phyloP scores from a whole-genome alignment of 2,113 vertebrate species.

The Odocoileus hemionus region DNA sequence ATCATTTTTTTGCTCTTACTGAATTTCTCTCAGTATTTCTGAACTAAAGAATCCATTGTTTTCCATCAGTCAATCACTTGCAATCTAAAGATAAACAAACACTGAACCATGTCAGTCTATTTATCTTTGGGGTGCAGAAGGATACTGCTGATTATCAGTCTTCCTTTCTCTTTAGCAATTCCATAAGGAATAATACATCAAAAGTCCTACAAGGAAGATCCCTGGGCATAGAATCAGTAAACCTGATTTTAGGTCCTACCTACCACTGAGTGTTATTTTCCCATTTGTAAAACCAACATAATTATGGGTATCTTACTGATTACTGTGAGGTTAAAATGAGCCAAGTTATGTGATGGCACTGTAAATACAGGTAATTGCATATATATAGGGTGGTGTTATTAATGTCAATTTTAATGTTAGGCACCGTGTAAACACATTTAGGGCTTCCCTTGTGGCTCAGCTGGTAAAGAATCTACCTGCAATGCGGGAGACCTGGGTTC shows the following conservation, averaged over 20 bases:
- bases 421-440: not conserved
- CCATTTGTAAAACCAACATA: conserved; percentile 29
- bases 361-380: conserved; percentile 39
- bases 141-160: not conserved
- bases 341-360: not conserved
- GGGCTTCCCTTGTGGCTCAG: not conserved
- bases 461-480: not conserved
- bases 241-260: not conserved
- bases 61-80: not conserved
- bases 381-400: not conserved
- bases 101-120: not conserved
- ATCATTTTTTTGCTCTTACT: not conserved
- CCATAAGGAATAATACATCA: not conserved
- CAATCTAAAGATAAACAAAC: not conserved
- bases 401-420: conserved; percentile 27
- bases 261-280: not conserved
- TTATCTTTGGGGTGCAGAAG: not conserved
- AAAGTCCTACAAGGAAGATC: not conserved
- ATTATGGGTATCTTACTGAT: conserved; percentile 31
- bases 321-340: conserved; percentile 19
- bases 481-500: not conserved
- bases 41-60: not conserved
- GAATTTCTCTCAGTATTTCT: not conserved
- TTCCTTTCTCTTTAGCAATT: not conserved
- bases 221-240: not conserved